Evolutionary conservation across 2,888 invertebrate species (phyloP), one percentile per base, ranked within the genome.

Genomic region (Psylliodes chrysocephalus): DNA sequence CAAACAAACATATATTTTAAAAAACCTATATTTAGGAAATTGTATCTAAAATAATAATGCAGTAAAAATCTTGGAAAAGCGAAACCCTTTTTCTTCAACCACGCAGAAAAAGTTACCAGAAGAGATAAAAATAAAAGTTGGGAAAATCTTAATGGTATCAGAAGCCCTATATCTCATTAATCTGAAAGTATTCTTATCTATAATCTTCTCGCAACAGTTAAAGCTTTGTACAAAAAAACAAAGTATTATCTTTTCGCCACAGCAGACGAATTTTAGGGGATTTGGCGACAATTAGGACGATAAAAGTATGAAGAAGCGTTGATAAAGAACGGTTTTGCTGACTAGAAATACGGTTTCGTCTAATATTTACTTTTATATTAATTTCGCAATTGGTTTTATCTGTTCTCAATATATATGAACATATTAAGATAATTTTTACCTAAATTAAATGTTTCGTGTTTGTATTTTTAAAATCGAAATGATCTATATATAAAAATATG

Each of bases 321-420:
- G 46, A 46, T 46, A 46, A 46, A 25, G 22, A 25, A 8, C 5
- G 14, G 17, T 52, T 53, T 53, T 53, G n/a, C 14, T 22, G 53
- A 18, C n/a, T 22, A 35, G 38, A 6, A n/a, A n/a, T n/a, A n/a
- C n/a, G 19, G 19, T n/a, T 12, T 18, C 2, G 18, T 6, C 19
- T 53, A 22, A 53, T 38, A 38, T 33, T 53, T n/a, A n/a, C n/a
- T n/a, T 19, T 53, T 19, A 53, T 53, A 38, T 38, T 38, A 53
- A 19, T 53, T 53, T 38, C 14, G 14, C 22, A 4, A 12, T 52
- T 52, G 10, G n/a, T 35, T 35, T 38, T 53, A 18, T 53, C n/a
- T n/a, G n/a, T n/a, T n/a, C n/a, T n/a, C n/a, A n/a, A n/a, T n/a
- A n/a, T n/a, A n/a, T n/a, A n/a, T n/a, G n/a, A n/a, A n/a, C n/a